Evolutionary conservation across 2,888 invertebrate genomes (phyloP).

Genomic region (Caenorhabditis panamensis): DNA sequence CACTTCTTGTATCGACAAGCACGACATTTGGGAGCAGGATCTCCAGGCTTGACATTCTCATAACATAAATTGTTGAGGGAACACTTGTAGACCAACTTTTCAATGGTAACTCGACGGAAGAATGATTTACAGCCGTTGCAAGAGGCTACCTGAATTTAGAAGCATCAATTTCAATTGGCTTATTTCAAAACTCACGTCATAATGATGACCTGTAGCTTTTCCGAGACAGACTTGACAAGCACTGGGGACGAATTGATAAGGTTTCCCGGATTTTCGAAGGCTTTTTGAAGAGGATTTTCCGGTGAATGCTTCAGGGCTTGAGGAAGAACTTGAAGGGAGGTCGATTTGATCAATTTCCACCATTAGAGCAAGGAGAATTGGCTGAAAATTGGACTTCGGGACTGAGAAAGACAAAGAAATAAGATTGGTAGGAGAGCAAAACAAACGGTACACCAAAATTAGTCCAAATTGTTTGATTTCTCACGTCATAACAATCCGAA

Average conservation of each 20-base stretch:
- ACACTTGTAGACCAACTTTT: slow-evolving; percentile 40
- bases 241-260: slow-evolving; percentile 37
- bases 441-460: background rate
- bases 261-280: slow-evolving; percentile 45
- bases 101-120: slow-evolving; percentile 48
- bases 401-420: background rate
- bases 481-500: background rate
- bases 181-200: slow-evolving; percentile 51
- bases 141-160: slow-evolving; percentile 12
- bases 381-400: background rate
- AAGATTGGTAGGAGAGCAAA: background rate
- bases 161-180: background rate
- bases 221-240: slow-evolving; percentile 49
- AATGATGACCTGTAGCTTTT: slow-evolving; percentile 58
- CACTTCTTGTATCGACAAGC: slow-evolving; percentile 44
- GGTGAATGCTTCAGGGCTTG: slow-evolving; percentile 11
- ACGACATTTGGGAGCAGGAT: slow-evolving; percentile 41
- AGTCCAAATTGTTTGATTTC: too few species aligned
- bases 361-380: background rate
- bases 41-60: slow-evolving; percentile 24
- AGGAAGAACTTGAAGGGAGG: slow-evolving; percentile 21
- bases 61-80: slow-evolving; percentile 11
- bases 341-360: slow-evolving; percentile 39
- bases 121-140: slow-evolving; percentile 47
- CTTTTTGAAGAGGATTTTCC: slow-evolving; percentile 19